Percentiles rank a stretch among this genome's conserved stretches.
Evolutionary conservation across 2,113 vertebrate species (phyloP).

Genomic region (Sorex araneus): DNA sequence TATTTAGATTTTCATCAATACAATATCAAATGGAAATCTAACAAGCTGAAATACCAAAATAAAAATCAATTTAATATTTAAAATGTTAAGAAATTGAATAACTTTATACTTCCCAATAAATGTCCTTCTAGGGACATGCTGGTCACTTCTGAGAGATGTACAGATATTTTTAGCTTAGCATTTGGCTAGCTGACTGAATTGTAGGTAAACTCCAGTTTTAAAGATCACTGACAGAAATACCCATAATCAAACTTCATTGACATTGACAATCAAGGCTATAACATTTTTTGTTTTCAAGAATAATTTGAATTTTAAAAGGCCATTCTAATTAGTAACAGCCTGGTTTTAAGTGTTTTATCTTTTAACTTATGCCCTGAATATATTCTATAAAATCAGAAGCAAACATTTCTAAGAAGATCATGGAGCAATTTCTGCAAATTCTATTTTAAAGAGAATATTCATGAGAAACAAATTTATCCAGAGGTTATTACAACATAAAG

Average conservation of each 20-base stretch:
- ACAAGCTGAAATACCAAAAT: neutral
- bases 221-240: slow-evolving; percentile 15
- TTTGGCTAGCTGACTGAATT: neutral
- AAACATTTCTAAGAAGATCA: neutral
- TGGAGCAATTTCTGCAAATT: neutral
- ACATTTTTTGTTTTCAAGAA: slow-evolving; percentile 47
- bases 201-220: neutral
- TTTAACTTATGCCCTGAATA: slow-evolving; percentile 27
- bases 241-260: neutral
- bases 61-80: neutral
- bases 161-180: neutral
- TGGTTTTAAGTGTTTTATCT: neutral
- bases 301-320: slow-evolving; percentile 6
- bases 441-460: neutral
- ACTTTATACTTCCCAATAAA: slow-evolving; percentile 3
- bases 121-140: neutral
- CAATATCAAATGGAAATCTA: neutral
- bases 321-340: neutral
- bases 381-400: neutral
- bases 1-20: slow-evolving; percentile 15
- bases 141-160: neutral
- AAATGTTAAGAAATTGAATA: neutral
- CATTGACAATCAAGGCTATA: neutral
- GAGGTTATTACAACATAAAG: neutral
- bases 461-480: slow-evolving; percentile 27